Conservation (phyloP, 2,888 invertebrate genomes). For the Drosophila austrosaltans region DNA sequence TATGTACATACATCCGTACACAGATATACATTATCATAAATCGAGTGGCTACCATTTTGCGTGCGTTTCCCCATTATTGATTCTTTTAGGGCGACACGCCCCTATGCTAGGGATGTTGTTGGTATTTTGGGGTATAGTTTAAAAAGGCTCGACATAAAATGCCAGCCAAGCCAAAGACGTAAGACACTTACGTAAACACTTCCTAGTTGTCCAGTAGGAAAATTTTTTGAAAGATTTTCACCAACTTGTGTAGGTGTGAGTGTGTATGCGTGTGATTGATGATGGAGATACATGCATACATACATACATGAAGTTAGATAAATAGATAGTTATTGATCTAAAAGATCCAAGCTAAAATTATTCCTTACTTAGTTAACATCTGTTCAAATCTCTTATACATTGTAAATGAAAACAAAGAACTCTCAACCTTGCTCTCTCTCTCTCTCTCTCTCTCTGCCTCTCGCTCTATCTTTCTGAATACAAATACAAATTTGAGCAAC, state of each 20-base stretch:
- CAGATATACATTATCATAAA: not conserved
- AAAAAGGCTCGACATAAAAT: not conserved
- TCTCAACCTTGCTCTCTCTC: not conserved
- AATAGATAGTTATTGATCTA: conserved; percentile 16
- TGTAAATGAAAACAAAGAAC: conserved; percentile 10
- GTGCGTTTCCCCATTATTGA: conserved; percentile 6
- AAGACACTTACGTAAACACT: not conserved
- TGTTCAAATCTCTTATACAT: not conserved
- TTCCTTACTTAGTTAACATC: conserved; percentile 3
- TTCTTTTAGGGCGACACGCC: conserved; percentile 3
- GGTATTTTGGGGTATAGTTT: not conserved
- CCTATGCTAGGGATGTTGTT: not conserved
- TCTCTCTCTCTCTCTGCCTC: not conserved
- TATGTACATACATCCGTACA: too few species aligned
- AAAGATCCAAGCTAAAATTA: conserved; percentile 28
- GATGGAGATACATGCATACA: not conserved
- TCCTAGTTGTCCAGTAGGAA: not conserved
- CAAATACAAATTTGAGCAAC: conserved; percentile 43
- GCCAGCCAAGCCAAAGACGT: not conserved
- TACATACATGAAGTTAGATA: not conserved
- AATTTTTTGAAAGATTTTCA: too few species aligned
- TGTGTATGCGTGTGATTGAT: not conserved
- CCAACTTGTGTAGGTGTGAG: not conserved
- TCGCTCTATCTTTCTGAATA: not conserved
- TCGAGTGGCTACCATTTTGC: not conserved